Evolutionary conservation across 2,797 vertebrate species (phyloP), one percentile per base, ranked within the genome.

Genomic region (Pantherophis vulpinus): DNA sequence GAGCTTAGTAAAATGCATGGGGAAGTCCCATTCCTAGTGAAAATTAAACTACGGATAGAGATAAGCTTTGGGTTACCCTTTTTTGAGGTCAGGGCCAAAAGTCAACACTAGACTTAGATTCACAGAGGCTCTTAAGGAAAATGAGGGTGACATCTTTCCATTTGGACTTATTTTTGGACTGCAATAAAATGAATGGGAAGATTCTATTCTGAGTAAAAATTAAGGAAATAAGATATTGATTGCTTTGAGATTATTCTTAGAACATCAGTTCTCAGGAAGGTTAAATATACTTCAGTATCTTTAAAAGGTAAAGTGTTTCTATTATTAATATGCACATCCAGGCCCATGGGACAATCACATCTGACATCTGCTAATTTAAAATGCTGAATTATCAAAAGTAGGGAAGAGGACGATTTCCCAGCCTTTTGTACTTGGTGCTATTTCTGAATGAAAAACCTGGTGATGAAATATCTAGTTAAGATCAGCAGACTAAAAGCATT

Each of bases 291-390:
- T 54, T 51, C 58, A 54, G 23, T 25, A 87, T 29, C 23, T 90
- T 87, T 54, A 6, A 86, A 60, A 74, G 55, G 16, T 61, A 10
- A 2, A 32, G 29, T 8, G 55, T 60, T 83, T 89, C 42, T 91
- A 32, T 91, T 93, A 88, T 91, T 10, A 61, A 83, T n/a, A 87
- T 29, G 51, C 23, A 90, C 54, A 58, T 90, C 59, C 79, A 93
- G 56, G 27, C 51, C n/a, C 55, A 8, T 20, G 2, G 18, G 10
- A 1, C 89, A 23, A n/a, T 51, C 56, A 56, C 11, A 58, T 18
- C 4, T 70, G 91, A 74, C n/a, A 25, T 27, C 32, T 70, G 60
- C 10, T 54, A 12, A 83, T 83, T 47, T 83, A 42, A 59, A 59
- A 91, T 20, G 59, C 74, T 59, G 23, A 88, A 88, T 10, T 37